These are phyloP conservation scores for Chiroxiphia lanceolata DNA, from an alignment of 2,797 vertebrate species.

Conservation along the genomic window DNA sequence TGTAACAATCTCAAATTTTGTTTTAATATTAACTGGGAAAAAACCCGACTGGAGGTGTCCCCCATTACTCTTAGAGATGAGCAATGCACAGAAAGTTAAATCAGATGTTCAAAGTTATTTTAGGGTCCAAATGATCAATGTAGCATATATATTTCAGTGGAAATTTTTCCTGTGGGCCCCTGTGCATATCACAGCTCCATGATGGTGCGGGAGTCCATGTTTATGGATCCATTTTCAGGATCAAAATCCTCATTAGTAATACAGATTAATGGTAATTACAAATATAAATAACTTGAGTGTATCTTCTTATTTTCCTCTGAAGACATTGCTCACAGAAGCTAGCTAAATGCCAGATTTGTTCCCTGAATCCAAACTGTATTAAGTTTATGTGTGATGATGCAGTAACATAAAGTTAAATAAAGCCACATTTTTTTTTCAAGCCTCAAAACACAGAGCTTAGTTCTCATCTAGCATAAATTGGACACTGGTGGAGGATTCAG, in stretches of 20 bases:
- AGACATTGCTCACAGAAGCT: conserved; percentile 51
- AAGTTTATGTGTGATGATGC: conserved; percentile 36
- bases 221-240: conserved; percentile 66
- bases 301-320: conserved; percentile 55
- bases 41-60: not conserved
- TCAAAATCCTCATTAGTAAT: conserved; percentile 66
- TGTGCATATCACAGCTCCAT: conserved; percentile 33
- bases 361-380: conserved; percentile 55
- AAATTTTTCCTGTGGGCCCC: conserved; percentile 59
- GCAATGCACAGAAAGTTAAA: not conserved
- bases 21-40: not conserved
- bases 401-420: conserved; percentile 53
- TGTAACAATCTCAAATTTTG: not conserved
- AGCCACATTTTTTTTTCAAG: conserved; percentile 24
- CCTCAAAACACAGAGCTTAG: not conserved
- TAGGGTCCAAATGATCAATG: not conserved
- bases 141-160: conserved; percentile 30
- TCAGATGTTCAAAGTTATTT: conserved; percentile 44
- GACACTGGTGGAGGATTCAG: not conserved
- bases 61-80: not conserved
- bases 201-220: conserved; percentile 36
- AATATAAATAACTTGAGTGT: conserved; percentile 63
- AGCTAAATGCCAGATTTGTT: conserved; percentile 47
- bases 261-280: conserved; percentile 67
- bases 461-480: conserved; percentile 39